These are phyloP conservation scores for Phengaris arion DNA, from an alignment of 2,888 invertebrate species.

Conservation along the genomic window DNA sequence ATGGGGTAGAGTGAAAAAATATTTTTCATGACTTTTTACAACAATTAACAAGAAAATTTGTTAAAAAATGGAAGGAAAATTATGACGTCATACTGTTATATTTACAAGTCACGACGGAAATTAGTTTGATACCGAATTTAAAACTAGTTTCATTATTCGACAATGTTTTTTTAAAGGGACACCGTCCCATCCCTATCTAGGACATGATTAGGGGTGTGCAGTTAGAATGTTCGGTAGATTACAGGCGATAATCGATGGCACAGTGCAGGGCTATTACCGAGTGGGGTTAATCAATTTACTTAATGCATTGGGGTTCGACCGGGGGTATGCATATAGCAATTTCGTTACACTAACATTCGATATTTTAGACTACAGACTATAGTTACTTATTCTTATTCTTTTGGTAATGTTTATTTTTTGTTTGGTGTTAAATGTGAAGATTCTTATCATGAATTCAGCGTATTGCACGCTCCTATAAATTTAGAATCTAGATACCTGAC, in stretches of 20 bases:
- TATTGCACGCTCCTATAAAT: too few relatives aligned
- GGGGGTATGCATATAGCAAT: not conserved
- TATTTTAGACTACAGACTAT: not conserved
- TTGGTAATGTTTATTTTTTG: too few relatives aligned
- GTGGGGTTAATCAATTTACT: constrained; percentile 30
- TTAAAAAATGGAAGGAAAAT: not conserved
- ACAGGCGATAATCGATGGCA: constrained; percentile 61
- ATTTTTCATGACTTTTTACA: too few relatives aligned
- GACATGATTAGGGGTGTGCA: constrained; percentile 28
- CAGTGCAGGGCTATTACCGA: constrained; percentile 32
- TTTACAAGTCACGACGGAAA: constrained; percentile 11
- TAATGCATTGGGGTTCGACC: constrained; percentile 24
- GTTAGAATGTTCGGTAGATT: constrained; percentile 48
- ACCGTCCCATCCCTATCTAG: constrained; percentile 20
- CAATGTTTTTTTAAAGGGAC: not conserved
- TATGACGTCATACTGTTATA: constrained; percentile 7
- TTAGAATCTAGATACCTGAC: too few relatives aligned
- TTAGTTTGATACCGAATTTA: not conserved
- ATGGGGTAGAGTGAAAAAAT: too few relatives aligned
- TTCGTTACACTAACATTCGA: not conserved
- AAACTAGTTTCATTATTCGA: not conserved
- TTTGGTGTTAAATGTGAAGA: too few relatives aligned
- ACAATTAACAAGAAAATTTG: not conserved
- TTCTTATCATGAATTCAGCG: too few relatives aligned
- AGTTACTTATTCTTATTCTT: not conserved